Base-by-base conservation (phyloP, 2,888 invertebrate genomes). In the Brachypalpus laphriformis region DNA sequence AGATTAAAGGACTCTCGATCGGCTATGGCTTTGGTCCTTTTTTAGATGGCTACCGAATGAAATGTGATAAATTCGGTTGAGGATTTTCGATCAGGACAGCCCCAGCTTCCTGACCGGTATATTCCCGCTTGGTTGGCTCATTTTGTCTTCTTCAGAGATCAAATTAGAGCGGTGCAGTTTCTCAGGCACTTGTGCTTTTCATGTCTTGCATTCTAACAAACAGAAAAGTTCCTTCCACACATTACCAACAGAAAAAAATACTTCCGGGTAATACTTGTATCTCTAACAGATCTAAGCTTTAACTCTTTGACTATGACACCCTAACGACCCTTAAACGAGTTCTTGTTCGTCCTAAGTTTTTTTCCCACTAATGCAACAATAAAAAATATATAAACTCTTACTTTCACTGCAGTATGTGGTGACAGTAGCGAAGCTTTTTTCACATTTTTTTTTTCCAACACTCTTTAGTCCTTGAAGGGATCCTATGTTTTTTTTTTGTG, bases 341-440 rank as follows among this genome's bases (percentile, higher is more conserved):
- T 22, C 57, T 59, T 51, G 47, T 47, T 34, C 34, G 56, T 57
- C 14, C 22, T 40, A 11, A 4, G 3, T n/a, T 66, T 51, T 70
- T 61, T 54, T 28, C 66, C 11, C 61, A 66, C 45, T 51, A 28
- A 14, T 72, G 63, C 25, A 49, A 63, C 40, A 66, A 72, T 51
- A 74, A 75, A 71, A 76, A 59, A 42, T n/a, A 16, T 47, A 68
- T 80, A 81, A 76, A 85, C 81, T 85, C 81, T 85, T 81, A 85
- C 85, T 85, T 85, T 81, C 85, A 28, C 45, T 56, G 65, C 57
- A 71, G 54, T 80, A 49, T 78, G 66, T 57, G 78, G 45, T 54
- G 56, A 63, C 34, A 70, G 56, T 18, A 49, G 68, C n/a, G 20
- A 8, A 61, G 54, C 25, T 31, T 25, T 63, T 51, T 83, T 74